Conservation (phyloP, 2,888 invertebrate species). For the Melipona beecheii region DNA sequence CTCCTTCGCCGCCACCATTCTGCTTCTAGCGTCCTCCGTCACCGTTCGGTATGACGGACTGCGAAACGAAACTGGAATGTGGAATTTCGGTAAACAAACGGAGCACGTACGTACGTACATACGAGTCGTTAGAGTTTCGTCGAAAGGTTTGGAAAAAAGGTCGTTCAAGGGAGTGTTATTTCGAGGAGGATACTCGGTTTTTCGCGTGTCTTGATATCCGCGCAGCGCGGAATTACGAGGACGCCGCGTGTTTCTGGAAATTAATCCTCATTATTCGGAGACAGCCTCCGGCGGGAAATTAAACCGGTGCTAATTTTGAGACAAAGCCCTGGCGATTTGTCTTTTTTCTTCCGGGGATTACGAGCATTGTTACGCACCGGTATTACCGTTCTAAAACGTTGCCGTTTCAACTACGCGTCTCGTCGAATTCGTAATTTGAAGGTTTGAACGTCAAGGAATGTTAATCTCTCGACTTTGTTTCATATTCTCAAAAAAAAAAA, state of each 20-base stretch:
- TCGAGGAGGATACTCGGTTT: neutral
- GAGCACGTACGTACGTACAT: constrained; percentile 49
- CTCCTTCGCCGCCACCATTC: constrained; percentile 26
- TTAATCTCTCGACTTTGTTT: neutral
- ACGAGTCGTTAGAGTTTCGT: constrained; percentile 63
- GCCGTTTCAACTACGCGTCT: neutral
- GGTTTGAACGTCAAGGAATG: neutral
- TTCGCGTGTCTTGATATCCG: neutral
- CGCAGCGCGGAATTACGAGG: constrained; percentile 25
- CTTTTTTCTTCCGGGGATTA: neutral
- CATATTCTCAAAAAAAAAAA: neutral
- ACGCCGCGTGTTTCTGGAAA: constrained; percentile 35
- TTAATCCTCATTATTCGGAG: constrained; percentile 50
- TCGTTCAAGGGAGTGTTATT: neutral
- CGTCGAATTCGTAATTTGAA: neutral
- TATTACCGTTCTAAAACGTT: neutral
- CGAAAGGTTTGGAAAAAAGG: neutral
- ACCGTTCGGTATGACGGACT: constrained; percentile 79
- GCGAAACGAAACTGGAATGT: constrained; percentile 80
- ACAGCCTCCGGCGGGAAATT: constrained; percentile 44
- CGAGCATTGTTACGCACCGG: neutral
- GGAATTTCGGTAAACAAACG: constrained; percentile 73
- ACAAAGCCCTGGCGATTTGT: constrained; percentile 41
- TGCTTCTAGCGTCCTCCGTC: constrained; percentile 44
- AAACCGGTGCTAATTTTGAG: constrained; percentile 49